Conservation (phyloP, 2,113 vertebrate species). For the Aspidoscelis tigris region DNA sequence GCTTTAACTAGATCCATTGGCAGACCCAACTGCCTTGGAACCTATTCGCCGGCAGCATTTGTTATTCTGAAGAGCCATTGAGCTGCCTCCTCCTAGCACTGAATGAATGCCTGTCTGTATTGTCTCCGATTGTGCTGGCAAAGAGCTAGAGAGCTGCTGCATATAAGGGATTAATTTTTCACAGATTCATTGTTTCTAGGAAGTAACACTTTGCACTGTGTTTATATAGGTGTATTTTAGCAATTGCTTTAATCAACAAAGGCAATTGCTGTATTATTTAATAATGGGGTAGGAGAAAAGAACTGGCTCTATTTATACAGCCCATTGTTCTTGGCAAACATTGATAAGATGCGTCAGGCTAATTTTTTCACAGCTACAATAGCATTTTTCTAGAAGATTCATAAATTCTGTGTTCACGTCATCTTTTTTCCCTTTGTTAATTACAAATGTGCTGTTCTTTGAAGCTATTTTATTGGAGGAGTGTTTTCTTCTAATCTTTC, state of each 20-base stretch:
- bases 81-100: not conserved
- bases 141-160: not conserved
- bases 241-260: constrained; percentile 4
- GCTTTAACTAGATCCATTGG: not conserved
- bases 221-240: not conserved
- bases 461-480: not conserved
- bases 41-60: not conserved
- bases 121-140: not conserved
- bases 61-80: not conserved
- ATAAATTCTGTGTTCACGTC: not conserved
- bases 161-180: not conserved
- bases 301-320: not conserved
- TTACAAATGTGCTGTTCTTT: not conserved
- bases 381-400: not conserved
- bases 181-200: not conserved
- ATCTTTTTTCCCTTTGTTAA: not conserved
- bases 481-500: constrained; percentile 7
- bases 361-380: constrained; percentile 22
- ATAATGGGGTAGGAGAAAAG: not conserved
- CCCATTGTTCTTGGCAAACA: not conserved
- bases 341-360: constrained; percentile 1
- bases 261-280: not conserved
- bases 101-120: not conserved
- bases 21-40: not conserved
- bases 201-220: not conserved